Conservation (phyloP, 2,113 vertebrate genomes). For the Pachycephala philippinensis region DNA sequence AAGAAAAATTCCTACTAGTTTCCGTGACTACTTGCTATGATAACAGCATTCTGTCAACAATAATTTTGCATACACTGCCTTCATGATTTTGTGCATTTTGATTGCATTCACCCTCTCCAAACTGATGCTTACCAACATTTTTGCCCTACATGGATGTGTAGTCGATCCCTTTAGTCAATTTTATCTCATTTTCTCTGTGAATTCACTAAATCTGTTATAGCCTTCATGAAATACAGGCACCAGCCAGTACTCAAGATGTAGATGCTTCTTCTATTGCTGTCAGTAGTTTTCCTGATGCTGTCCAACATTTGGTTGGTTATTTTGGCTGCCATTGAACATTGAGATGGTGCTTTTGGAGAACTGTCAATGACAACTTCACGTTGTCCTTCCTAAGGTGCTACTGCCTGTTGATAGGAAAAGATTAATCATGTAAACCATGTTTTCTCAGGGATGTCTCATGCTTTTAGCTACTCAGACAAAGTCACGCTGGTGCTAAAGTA, state of each 20-base stretch:
- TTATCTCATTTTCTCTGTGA: not conserved
- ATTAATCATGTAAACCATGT: not conserved
- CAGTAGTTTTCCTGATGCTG: not conserved
- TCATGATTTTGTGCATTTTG: not conserved
- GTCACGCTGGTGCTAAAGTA: not conserved
- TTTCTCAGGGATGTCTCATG: not conserved
- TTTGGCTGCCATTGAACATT: not conserved
- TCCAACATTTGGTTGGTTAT: not conserved
- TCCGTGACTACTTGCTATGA: not conserved
- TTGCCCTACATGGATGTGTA: not conserved
- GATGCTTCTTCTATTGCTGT: not conserved
- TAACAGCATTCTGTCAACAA: not conserved
- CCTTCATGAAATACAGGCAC: not conserved
- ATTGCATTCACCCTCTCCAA: rapidly evolving
- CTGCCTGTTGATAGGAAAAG: not conserved
- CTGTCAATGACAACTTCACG: rapidly evolving
- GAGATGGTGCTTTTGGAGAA: not conserved
- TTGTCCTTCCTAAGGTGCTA: not conserved
- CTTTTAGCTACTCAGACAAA: not conserved
- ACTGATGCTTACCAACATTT: not conserved
- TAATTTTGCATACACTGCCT: not conserved
- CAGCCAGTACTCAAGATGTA: rapidly evolving
- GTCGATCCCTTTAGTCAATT: not conserved
- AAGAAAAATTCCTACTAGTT: not conserved
- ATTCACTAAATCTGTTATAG: rapidly evolving